Evolutionary conservation across 2,888 invertebrate genomes (phyloP), one percentile per base, ranked within the genome.

Genomic region (Spicauda simplicius): DNA sequence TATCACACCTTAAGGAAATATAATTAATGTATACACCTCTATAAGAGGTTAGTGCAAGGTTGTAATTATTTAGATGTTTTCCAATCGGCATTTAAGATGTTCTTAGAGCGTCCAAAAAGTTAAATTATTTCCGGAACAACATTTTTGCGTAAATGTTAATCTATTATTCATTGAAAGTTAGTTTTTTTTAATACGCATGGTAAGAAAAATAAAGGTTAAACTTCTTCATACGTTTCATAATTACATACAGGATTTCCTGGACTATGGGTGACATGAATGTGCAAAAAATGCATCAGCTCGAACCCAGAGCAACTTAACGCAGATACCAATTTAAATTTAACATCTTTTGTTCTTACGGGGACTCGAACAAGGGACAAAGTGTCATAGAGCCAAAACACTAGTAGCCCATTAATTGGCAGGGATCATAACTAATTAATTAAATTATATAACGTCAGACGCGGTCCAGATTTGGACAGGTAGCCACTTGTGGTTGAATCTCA

Each of bases 91-190:
- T 41, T 53, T 53, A 61, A 61, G 19, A 41, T 41, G 37, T 52
- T 37, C 54, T 25, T 54, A 7, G 48, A 52, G 37, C 37, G 48
- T 20, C 25, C n/a, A 33, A 66, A 54, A 25, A 45, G 18, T 55
- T 45, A 7, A 55, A 62, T 55, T 20, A n/a, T 55, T 62, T 62
- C 54, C 54, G 55, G 65, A 66, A 45, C 45, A 66, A 60, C 59
- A 66, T 59, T 60, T 66, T 59, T 54, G 48, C 30, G 16, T 58
- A 55, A 60, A 66, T 59, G 65, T 65, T 65, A 57, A 59, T 66
- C 59, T 55, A 41, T 52, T 57, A 58, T 58, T 58, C 58, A 58
- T 58, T 58, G 41, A 20, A 6, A 16, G 57, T 41, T 19, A 16
- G 33, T 41, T 18, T n/a, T 45, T 58, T n/a, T 2, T 12, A 11